These are phyloP conservation scores for Sylvia atricapilla DNA, from an alignment of 2,113 vertebrate genomes.

Conservation along the genomic window DNA sequence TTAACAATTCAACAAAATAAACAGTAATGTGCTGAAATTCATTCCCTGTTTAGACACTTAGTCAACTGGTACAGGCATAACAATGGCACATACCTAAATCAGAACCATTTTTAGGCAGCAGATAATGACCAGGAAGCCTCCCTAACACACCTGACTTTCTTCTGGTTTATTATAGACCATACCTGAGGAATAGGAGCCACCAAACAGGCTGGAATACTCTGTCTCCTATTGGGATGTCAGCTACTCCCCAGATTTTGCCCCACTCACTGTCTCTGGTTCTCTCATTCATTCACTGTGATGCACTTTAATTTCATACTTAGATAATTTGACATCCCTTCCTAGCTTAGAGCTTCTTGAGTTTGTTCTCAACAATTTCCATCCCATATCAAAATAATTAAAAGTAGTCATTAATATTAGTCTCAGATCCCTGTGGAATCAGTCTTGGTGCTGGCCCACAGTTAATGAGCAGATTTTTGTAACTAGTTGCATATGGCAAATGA, in stretches of 20 bases:
- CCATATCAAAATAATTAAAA: conserved; percentile 24
- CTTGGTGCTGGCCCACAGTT: background rate
- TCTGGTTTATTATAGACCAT: background rate
- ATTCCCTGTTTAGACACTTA: background rate
- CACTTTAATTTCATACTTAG: background rate
- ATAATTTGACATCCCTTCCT: background rate
- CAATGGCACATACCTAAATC: background rate
- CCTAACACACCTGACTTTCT: background rate
- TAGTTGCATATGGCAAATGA: background rate
- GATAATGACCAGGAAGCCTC: background rate
- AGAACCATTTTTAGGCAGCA: background rate
- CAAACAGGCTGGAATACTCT: background rate
- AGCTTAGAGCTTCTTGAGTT: background rate
- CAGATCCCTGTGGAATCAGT: background rate
- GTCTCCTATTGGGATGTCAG: background rate
- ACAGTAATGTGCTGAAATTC: background rate
- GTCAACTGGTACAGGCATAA: background rate
- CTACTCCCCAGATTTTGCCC: background rate
- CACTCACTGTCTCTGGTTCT: background rate
- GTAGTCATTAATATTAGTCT: conserved; percentile 2
- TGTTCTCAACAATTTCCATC: background rate
- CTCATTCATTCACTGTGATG: background rate
- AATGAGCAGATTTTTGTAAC: background rate
- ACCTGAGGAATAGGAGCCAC: background rate
- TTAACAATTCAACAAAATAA: background rate